Conservation (phyloP, 2,113 vertebrate species). For the Chaenogobius annularis region DNA sequence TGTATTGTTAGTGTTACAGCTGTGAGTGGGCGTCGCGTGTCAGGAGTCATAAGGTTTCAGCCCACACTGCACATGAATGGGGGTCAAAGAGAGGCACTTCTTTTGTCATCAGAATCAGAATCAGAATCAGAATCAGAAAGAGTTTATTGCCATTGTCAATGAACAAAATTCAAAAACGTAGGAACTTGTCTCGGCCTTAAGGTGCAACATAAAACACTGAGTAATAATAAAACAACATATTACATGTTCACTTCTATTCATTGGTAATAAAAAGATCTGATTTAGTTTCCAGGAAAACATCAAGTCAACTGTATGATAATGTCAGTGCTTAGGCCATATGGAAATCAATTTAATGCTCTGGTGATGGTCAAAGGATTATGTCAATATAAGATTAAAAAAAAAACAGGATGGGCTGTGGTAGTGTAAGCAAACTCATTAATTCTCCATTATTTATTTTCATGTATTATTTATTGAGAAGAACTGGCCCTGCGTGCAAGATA, state of each 20-base stretch:
- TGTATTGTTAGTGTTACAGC: conserved; percentile 15
- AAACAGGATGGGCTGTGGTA: not conserved
- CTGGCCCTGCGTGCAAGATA: not conserved
- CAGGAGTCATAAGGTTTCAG: conserved; percentile 31
- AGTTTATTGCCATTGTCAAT: too few relatives aligned
- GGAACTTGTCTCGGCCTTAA: too few relatives aligned
- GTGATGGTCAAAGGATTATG: not conserved
- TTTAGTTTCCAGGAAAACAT: not conserved
- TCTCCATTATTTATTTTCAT: not conserved
- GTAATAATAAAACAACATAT: too few relatives aligned
- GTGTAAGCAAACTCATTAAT: not conserved
- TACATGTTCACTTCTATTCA: conserved; percentile 42
- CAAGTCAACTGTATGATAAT: not conserved
- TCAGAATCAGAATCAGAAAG: too few relatives aligned
- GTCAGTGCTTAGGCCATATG: not conserved
- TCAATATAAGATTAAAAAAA: not conserved
- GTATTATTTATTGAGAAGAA: not conserved
- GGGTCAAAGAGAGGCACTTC: conserved; percentile 40
- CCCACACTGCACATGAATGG: conserved; percentile 45
- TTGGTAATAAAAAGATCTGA: conserved; percentile 26
- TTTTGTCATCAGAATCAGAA: too few relatives aligned
- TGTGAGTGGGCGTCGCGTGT: conserved; percentile 19
- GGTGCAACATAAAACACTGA: too few relatives aligned
- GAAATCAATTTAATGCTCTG: not conserved
- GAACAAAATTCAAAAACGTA: too few relatives aligned